Evolutionary conservation across 2,888 invertebrate species (phyloP), one percentile per base, ranked within the genome.

Genomic region (Drepanosiphum platanoidis): DNA sequence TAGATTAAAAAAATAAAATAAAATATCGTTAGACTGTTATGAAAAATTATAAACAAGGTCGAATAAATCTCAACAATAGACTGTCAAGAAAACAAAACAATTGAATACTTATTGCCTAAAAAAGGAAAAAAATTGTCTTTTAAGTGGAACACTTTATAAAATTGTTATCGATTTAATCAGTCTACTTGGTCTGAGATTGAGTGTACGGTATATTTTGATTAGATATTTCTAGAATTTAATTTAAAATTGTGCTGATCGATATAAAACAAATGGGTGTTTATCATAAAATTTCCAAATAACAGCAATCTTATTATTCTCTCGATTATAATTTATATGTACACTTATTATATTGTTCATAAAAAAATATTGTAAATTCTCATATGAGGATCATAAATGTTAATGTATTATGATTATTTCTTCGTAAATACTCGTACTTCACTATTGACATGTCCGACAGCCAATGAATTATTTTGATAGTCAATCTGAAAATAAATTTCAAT

Each of bases 391-490:
- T 39, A 84, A 70, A 68, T 52, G 52, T 18, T 4, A 32, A 84
- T 68, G 52, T 52, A 68, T 11, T 8, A 36, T 52, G 52, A 52
- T 15, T 77, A 77, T 70, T 84, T 84, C 58, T 68, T 77, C 84
- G 77, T n/a, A n/a, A n/a, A 84, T 3, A 84, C 58, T 70, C 58
- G 84, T n/a, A 84, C 58, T 30, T 75, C 46, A 58, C 84, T 84
- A 27, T 30, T 77, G 2, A 84, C 84, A 39, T 84, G 70, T 36
- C 84, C 84, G 58, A 77, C 84, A 58, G 70, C 84, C 39, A 84
- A 58, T 34, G 75, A 77, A 58, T 84, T 32, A 32, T 77, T 77
- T 84, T 84, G 84, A 58, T 84, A 84, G 15, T 84, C 84, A 68
- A 84, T 77, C 84, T 84, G 27, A 68, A 84, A 77, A 77, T 68